Evolutionary conservation across 2,888 invertebrate species (phyloP).

Genomic region (Sabatieria punctata): DNA sequence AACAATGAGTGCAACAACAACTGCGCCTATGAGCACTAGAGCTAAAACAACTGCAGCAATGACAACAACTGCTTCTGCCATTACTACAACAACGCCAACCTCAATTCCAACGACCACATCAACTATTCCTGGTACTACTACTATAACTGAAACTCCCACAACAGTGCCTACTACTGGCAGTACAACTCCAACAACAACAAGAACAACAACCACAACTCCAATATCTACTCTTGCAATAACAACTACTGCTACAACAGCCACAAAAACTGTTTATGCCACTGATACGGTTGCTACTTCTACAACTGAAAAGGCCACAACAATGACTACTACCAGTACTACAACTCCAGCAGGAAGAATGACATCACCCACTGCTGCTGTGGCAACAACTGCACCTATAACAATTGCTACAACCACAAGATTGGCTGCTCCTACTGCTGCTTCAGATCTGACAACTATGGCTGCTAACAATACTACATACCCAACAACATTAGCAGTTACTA

Average conservation of each 20-base stretch:
- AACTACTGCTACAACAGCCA: conserved; percentile 4
- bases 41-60: not conserved
- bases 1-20: not conserved
- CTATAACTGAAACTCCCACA: not conserved
- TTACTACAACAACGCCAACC: not conserved
- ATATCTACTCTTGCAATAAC: conserved; percentile 1
- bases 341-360: not conserved
- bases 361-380: not conserved
- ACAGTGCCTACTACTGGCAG: not conserved
- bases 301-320: not conserved
- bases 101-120: not conserved
- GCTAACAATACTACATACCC: not conserved
- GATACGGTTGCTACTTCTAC: conserved; percentile 3
- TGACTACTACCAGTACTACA: not conserved
- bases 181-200: conserved; percentile 1
- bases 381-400: not conserved
- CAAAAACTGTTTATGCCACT: conserved; percentile 1
- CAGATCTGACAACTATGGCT: not conserved
- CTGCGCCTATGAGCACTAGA: not conserved
- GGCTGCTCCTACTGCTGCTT: not conserved
- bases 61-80: conserved; percentile 1
- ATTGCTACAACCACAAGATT: not conserved
- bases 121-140: not conserved
- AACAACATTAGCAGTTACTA: not conserved
- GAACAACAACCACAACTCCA: conserved; percentile 1